A percentile compares a stretch with the other conserved stretches of the same genome.
Evolutionary conservation across 37 sponge, comb jelly and placozoan species (phyloP).

Genomic region (Hormiphora californensis): DNA sequence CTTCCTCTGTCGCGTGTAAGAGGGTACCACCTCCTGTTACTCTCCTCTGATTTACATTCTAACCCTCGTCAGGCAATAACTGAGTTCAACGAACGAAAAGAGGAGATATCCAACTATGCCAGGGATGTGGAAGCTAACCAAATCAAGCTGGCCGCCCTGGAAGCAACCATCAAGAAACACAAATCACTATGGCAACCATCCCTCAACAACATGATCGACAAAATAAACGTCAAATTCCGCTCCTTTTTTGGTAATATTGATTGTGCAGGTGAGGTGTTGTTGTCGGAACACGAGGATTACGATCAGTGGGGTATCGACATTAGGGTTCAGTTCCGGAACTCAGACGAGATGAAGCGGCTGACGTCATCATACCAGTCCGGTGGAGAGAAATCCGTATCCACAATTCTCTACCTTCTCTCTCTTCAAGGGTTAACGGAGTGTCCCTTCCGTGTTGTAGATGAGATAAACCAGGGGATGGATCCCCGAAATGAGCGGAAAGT

Average conservation of each 20-base stretch:
- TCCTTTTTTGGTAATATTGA: slow-evolving; percentile 73
- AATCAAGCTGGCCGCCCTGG: background rate
- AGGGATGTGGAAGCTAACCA: slow-evolving; percentile 37
- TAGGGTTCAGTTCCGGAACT: slow-evolving; percentile 81
- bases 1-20: no score
- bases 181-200: slow-evolving; percentile 69
- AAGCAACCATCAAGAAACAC: slow-evolving; percentile 28
- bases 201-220: slow-evolving; percentile 62
- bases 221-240: slow-evolving; percentile 68
- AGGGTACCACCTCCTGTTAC: no score
- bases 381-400: slow-evolving; percentile 95
- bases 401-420: slow-evolving; percentile 96
- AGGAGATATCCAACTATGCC: slow-evolving; percentile 29
- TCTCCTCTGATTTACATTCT: background rate
- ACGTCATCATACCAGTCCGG: slow-evolving; percentile 90
- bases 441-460: slow-evolving; percentile 90
- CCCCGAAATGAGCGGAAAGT: slow-evolving; percentile 85
- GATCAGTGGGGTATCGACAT: slow-evolving; percentile 82
- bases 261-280: slow-evolving; percentile 81
- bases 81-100: slow-evolving; percentile 54
- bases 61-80: slow-evolving; percentile 36
- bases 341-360: slow-evolving; percentile 79
- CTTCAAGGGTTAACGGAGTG: slow-evolving; percentile 84
- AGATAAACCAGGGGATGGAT: slow-evolving; percentile 98
- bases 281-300: slow-evolving; percentile 74